A percentile compares a stretch with the other conserved stretches of the same genome.
These are phyloP conservation scores for Lycocerus yunnanus DNA, from an alignment of 2,888 invertebrate genomes.

Conservation along the genomic window DNA sequence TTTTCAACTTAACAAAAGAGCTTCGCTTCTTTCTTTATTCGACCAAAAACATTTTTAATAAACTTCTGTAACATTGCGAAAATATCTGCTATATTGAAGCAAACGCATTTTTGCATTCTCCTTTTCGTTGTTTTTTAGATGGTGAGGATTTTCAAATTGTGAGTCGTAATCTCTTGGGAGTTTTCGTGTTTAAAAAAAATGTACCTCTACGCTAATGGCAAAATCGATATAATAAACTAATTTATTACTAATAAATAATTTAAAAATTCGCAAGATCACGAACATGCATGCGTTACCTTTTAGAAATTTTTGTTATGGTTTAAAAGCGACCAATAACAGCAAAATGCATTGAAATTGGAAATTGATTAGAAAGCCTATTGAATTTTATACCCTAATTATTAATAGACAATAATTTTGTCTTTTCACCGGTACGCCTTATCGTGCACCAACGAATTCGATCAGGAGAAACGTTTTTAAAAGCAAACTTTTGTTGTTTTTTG, in stretches of 20 bases:
- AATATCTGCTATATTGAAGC: background rate
- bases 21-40: slow-evolving; percentile 7
- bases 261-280: too few relatives aligned
- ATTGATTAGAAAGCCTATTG: background rate
- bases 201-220: background rate
- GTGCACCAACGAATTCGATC: too few relatives aligned
- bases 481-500: background rate
- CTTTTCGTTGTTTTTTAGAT: background rate
- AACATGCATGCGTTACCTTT: too few relatives aligned
- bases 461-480: background rate
- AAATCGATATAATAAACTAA: background rate
- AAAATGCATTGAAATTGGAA: background rate
- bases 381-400: background rate
- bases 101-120: background rate
- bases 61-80: background rate
- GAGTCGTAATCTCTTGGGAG: background rate
- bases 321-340: too few relatives aligned
- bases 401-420: background rate
- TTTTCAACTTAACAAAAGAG: background rate
- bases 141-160: background rate
- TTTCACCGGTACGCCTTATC: background rate
- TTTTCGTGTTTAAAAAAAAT: background rate
- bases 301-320: too few relatives aligned
- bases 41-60: background rate
- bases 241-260: too few relatives aligned